Conservation (phyloP, 2,797 vertebrate species). For the Fistularia commersonii region DNA sequence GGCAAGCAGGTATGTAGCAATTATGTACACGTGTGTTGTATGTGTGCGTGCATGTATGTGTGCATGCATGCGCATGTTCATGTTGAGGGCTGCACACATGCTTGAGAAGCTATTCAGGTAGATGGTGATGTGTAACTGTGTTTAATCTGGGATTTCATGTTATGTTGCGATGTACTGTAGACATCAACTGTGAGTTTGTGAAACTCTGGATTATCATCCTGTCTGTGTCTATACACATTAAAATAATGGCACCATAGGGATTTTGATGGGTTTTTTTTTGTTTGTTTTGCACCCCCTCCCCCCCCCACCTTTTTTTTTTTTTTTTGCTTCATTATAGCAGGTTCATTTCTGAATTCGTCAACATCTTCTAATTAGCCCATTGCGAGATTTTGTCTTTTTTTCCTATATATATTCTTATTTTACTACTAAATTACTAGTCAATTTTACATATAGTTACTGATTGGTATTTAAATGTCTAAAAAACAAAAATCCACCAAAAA, state of each 20-base stretch:
- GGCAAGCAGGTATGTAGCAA: slow-evolving; percentile 49
- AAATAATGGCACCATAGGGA: not conserved
- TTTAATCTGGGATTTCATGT: slow-evolving; percentile 20
- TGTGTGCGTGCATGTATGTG: not conserved
- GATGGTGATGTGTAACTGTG: slow-evolving; percentile 10
- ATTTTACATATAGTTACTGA: not conserved
- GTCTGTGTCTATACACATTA: slow-evolving; percentile 8
- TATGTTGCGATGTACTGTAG: slow-evolving; percentile 25
- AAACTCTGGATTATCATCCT: slow-evolving; percentile 9
- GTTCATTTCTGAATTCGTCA: not conserved
- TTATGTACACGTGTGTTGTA: not conserved
- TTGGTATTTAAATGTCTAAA: not conserved
- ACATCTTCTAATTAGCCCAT: too few species aligned
- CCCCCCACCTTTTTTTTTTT: not conserved
- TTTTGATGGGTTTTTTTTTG: not conserved
- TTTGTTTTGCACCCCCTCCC: too few species aligned
- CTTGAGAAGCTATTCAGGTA: slow-evolving; percentile 21
- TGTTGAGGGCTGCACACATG: not conserved
- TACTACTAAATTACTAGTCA: too few species aligned
- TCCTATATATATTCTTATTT: not conserved
- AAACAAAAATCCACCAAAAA: too few species aligned
- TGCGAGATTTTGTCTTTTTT: too few species aligned
- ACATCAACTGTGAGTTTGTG: slow-evolving; percentile 11
- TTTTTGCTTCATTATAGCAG: not conserved
- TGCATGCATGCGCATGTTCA: not conserved